Evolutionary conservation across 2,888 invertebrate species (phyloP), one percentile per base, ranked within the genome.

Genomic region (Scaptomyza parva): DNA sequence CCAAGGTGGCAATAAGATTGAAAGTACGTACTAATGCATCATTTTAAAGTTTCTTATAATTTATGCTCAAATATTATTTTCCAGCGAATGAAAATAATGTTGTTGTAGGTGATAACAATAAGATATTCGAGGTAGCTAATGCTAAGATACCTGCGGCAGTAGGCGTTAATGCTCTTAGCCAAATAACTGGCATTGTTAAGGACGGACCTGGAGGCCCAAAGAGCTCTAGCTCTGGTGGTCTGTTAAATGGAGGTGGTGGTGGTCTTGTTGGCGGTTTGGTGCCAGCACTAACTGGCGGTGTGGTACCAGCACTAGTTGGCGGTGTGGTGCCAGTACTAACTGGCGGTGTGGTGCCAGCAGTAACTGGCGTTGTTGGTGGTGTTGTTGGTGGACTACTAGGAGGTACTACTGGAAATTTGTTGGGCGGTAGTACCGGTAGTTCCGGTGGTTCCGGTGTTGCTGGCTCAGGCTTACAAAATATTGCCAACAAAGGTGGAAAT

Each of bases 401-500:
- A 0, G 58, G 45, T 9, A 17, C 11, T 11, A 40, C 28, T 9
- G 33, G 50, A n/a, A 28, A 52, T 14, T 18, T 26, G 1, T 33
- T 45, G n/a, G 33, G 33, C 1, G 14, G 9, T n/a, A 14, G 39
- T 33, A 11, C 43, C 11, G 59, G 35, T 4, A n/a, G n/a, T n/a
- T n/a, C n/a, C n/a, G n/a, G n/a, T n/a, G n/a, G n/a, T n/a, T n/a
- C n/a, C n/a, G 28, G 48, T 28, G 11, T 11, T 24, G 12, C 54
- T 30, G 43, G 37, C 18, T 55, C 45, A 3, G 2, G 35, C 11
- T 35, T 43, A 3, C 14, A 3, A 20, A 57, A 12, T n/a, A 22
- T 51, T 7, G 69, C 64, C n/a, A 70, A 59, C n/a, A 12, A 22
- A 2, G 28, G 62, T 18, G 62, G 62, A 35, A 70, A 73, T 17